Evolutionary conservation across 2,113 vertebrate genomes (phyloP).

Genomic region (Tachysurus vachellii): DNA sequence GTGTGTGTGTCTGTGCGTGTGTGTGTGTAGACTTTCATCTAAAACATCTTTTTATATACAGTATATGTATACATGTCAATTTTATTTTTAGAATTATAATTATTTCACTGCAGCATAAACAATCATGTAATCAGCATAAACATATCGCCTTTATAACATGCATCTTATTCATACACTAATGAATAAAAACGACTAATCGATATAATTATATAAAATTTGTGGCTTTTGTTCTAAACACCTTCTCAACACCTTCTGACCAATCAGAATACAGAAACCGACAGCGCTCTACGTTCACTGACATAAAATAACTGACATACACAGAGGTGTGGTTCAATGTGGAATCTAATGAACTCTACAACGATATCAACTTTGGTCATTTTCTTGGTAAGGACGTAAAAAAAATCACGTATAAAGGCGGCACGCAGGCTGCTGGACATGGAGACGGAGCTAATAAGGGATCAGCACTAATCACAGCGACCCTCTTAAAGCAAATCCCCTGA

Average conservation of each 20-base stretch:
- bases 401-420: neutral
- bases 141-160: neutral
- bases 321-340: neutral
- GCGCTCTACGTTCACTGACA: neutral
- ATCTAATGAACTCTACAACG: neutral
- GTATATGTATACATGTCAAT: neutral
- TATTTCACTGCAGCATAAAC: neutral
- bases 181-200: neutral
- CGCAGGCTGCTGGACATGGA: neutral
- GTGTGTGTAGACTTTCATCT: neutral
- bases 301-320: neutral
- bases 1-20: no score
- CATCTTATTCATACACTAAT: neutral
- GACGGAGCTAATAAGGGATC: constrained; percentile 26
- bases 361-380: neutral
- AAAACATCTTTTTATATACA: neutral
- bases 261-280: neutral
- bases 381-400: neutral
- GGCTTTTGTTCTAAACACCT: neutral
- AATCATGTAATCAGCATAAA: neutral
- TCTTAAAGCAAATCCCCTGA: constrained; percentile 38
- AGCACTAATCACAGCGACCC: constrained; percentile 32
- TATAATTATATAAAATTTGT: neutral
- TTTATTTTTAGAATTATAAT: neutral
- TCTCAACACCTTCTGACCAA: neutral